Percentiles rank a stretch among this genome's conserved stretches.
These are phyloP conservation scores for Eriocheir sinensis DNA, from an alignment of 1,140 invertebrate genomes.

Conservation along the genomic window DNA sequence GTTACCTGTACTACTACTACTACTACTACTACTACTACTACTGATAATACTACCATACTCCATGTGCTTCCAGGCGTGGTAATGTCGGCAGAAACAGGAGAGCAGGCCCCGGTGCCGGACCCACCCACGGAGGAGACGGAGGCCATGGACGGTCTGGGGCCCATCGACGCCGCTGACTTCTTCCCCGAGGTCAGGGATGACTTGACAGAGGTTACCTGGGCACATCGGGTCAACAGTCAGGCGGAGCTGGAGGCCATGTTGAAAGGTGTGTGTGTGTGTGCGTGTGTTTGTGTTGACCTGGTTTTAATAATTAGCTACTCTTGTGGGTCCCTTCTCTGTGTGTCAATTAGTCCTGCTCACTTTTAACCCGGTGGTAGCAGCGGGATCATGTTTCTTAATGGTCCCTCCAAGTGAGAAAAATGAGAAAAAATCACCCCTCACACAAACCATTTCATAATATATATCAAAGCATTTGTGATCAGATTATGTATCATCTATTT, in stretches of 20 bases:
- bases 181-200: constrained; percentile 82
- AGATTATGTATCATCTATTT: too few relatives aligned
- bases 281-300: background rate
- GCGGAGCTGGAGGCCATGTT: constrained; percentile 85
- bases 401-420: too few relatives aligned
- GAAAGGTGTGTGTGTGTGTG: constrained; percentile 81
- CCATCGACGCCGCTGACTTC: constrained; percentile 70
- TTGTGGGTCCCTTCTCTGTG: background rate
- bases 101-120: background rate
- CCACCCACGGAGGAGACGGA: background rate
- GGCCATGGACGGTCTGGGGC: background rate
- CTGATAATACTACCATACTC: background rate
- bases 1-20: background rate
- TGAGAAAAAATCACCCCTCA: too few relatives aligned
- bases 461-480: too few relatives aligned
- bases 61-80: background rate
- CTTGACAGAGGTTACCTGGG: constrained; percentile 90
- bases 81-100: background rate
- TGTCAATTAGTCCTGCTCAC: too few relatives aligned
- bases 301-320: too few relatives aligned
- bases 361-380: too few relatives aligned
- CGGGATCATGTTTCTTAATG: too few relatives aligned
- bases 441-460: too few relatives aligned
- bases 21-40: background rate
- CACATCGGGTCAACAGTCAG: constrained; percentile 90